These are phyloP conservation scores for Pterois miles DNA, from an alignment of 2,797 vertebrate species.

Conservation along the genomic window DNA sequence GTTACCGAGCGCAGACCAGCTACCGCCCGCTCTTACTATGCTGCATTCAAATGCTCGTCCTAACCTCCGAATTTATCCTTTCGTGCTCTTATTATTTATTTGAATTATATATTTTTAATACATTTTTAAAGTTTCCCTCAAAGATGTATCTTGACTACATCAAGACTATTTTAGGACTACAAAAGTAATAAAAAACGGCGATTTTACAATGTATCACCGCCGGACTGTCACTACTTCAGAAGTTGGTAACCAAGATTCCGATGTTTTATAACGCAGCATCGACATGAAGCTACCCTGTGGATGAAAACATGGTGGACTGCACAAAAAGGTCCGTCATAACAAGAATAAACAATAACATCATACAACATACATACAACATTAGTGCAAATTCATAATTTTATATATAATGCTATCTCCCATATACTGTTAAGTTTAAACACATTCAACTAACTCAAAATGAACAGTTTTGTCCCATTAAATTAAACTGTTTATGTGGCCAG, in stretches of 20 bases:
- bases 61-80: not conserved
- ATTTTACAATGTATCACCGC: not conserved
- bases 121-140: not conserved
- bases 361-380: too few species aligned
- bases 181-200: fast-evolving
- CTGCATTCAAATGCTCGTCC: constrained; percentile 32
- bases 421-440: not conserved
- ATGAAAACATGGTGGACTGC: constrained; percentile 26
- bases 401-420: too few species aligned
- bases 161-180: fast-evolving
- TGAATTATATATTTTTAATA: not conserved
- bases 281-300: not conserved
- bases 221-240: not conserved
- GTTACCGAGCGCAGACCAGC: not conserved
- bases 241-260: fast-evolving
- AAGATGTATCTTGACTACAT: not conserved
- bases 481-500: not conserved
- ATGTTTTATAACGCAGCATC: not conserved
- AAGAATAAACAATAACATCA: too few species aligned
- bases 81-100: too few species aligned
- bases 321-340: too few species aligned
- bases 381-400: not conserved
- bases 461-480: not conserved
- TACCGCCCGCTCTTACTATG: constrained; percentile 40
- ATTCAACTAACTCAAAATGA: not conserved